phyloP scores from a whole-genome alignment of 2,888 invertebrate genomes.

The Agelastica alni region DNA sequence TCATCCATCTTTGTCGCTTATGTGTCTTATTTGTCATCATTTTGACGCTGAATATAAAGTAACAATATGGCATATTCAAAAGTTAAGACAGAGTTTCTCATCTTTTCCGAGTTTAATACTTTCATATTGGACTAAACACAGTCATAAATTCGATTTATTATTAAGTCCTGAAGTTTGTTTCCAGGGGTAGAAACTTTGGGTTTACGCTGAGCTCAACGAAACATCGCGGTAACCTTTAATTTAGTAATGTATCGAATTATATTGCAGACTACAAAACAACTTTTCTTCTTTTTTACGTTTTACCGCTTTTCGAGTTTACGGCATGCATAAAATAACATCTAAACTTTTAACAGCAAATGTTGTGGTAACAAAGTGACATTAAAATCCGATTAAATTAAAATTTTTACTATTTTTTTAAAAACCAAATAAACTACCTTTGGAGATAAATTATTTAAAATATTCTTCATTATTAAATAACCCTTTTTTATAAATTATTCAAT shows the following conservation, averaged over 20 bases:
- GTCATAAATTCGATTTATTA: conserved; percentile 33
- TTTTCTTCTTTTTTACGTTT: conserved; percentile 17
- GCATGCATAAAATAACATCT: conserved; percentile 7
- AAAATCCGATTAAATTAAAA: neutral
- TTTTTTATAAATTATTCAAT: no score
- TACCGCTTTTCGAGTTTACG: conserved; percentile 7
- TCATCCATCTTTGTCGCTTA: conserved; percentile 14
- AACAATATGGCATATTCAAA: conserved; percentile 19
- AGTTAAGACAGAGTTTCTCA: conserved; percentile 9
- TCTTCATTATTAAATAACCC: no score
- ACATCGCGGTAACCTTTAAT: conserved; percentile 26
- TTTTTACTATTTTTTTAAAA: neutral
- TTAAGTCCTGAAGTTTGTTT: conserved; percentile 26
- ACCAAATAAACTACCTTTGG: no score
- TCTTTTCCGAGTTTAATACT: conserved; percentile 25
- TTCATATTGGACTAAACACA: conserved; percentile 27
- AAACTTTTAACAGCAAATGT: conserved; percentile 5
- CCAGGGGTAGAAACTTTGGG: conserved; percentile 18
- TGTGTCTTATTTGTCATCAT: conserved; percentile 15
- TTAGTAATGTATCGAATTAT: conserved; percentile 21
- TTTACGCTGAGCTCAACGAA: conserved; percentile 23
- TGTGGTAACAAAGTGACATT: neutral
- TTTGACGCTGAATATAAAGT: conserved; percentile 5
- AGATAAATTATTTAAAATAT: no score
- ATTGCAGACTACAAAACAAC: conserved; percentile 16